Conservation (phyloP, 2,113 vertebrate species). For the Heterotis niloticus region DNA sequence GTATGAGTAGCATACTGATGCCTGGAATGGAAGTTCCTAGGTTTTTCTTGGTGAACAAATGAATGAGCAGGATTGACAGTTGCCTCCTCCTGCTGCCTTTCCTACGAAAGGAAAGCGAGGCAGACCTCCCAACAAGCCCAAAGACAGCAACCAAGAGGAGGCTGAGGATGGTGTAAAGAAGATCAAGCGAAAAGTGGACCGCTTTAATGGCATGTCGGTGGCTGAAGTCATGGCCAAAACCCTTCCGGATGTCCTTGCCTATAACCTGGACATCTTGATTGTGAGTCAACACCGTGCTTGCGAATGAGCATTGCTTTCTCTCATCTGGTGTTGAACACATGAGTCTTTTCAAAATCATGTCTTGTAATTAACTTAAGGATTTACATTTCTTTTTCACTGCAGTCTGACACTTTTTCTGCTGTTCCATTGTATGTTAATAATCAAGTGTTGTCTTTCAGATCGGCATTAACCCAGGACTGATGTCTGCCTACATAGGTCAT, state of each 20-base stretch:
- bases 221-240: slow-evolving; percentile 91
- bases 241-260: slow-evolving; percentile 88
- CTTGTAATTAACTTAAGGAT: too few species aligned
- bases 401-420: too few species aligned
- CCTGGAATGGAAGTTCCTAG: neutral
- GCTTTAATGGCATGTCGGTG: slow-evolving; percentile 91
- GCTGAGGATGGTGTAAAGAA: slow-evolving; percentile 80
- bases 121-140: slow-evolving; percentile 62
- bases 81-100: slow-evolving; percentile 38
- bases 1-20: neutral
- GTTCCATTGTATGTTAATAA: neutral
- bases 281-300: slow-evolving; percentile 65
- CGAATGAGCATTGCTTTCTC: neutral
- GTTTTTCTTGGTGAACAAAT: neutral
- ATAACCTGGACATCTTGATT: slow-evolving; percentile 93
- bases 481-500: slow-evolving; percentile 96
- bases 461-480: slow-evolving; percentile 93
- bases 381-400: too few species aligned
- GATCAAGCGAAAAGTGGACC: slow-evolving; percentile 87
- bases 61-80: neutral
- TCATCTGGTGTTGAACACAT: neutral
- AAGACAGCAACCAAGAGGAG: slow-evolving; percentile 73
- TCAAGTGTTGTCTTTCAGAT: slow-evolving; percentile 67
- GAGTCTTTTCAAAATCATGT: neutral
- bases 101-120: slow-evolving; percentile 81